These are phyloP conservation scores for Pangasianodon hypophthalmus DNA, from an alignment of 2,113 vertebrate genomes.

Conservation along the genomic window DNA sequence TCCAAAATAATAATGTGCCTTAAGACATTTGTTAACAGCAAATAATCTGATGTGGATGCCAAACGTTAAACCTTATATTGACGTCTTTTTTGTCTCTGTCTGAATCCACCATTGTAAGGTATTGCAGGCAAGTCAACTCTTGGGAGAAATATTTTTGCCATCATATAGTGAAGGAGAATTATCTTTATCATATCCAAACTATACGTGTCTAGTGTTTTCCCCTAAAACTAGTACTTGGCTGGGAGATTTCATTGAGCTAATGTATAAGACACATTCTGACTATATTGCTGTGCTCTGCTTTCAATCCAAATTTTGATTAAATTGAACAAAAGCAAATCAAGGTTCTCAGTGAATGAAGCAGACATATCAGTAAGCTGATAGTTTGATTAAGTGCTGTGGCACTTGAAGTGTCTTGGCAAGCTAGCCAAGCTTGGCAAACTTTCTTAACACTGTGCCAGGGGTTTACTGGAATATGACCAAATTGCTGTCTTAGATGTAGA, in stretches of 20 bases:
- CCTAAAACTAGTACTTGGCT: background rate
- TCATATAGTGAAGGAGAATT: background rate
- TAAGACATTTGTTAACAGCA: background rate
- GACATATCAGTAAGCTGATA: conserved; percentile 38
- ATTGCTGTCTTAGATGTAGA: conserved; percentile 1
- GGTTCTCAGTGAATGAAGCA: conserved; percentile 24
- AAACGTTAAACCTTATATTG: background rate
- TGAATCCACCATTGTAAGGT: background rate
- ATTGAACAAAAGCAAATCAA: conserved; percentile 36
- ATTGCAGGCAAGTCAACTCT: background rate
- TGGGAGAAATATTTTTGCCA: background rate
- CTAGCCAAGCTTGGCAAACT: background rate
- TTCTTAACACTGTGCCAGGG: conserved; percentile 10
- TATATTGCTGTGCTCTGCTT: conserved; percentile 46
- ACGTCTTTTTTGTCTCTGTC: background rate
- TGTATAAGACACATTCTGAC: conserved; percentile 32
- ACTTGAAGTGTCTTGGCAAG: conserved; percentile 33
- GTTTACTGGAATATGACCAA: conserved; percentile 36
- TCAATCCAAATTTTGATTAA: conserved; percentile 32
- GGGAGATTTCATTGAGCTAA: conserved; percentile 14
- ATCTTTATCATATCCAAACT: background rate
- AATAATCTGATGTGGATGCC: background rate
- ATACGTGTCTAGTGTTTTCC: background rate
- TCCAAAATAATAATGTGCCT: background rate
- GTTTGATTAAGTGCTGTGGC: conserved; percentile 39